Conservation (phyloP, 2,888 invertebrate genomes). For the Drosophila pullipes region DNA sequence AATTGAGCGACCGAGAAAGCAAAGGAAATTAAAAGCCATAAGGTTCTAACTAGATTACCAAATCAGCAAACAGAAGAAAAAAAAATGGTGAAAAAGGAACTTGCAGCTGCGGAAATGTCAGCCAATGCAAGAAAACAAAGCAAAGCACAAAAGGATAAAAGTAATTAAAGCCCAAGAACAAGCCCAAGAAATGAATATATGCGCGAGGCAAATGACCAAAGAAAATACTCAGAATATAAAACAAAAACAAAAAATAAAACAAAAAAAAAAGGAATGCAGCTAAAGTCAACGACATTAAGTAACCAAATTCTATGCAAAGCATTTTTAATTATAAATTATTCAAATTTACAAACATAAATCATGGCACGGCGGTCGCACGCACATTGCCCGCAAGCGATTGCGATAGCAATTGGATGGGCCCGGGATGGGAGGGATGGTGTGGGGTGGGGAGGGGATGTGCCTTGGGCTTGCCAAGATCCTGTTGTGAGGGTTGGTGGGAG, state of each 20-base stretch:
- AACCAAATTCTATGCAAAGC: slow-evolving; percentile 78
- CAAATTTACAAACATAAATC: slow-evolving; percentile 82
- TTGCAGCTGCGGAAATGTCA: slow-evolving; percentile 69
- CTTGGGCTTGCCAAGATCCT: slow-evolving; percentile 40
- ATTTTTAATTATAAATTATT: slow-evolving; percentile 83
- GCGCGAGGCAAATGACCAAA: slow-evolving; percentile 35
- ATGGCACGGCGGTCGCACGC: slow-evolving; percentile 69
- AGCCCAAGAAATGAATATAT: slow-evolving; percentile 32
- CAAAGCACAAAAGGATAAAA: slow-evolving; percentile 68
- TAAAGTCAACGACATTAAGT: slow-evolving; percentile 74
- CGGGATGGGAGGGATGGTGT: slow-evolving; percentile 1
- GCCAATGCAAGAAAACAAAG: slow-evolving; percentile 42
- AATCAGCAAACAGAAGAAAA: slow-evolving; percentile 44
- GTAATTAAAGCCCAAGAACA: slow-evolving; percentile 69
- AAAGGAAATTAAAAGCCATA: slow-evolving; percentile 81
- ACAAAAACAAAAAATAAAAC: slow-evolving; percentile 29
- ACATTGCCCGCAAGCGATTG: slow-evolving; percentile 52
- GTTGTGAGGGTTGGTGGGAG: slow-evolving; percentile 43
- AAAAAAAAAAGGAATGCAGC: slow-evolving; percentile 52
- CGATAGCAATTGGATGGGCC: slow-evolving; percentile 35
- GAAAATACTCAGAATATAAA: slow-evolving; percentile 26
- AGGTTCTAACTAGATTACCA: slow-evolving; percentile 71
- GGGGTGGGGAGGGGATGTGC: slow-evolving; percentile 13
- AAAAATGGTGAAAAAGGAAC: slow-evolving; percentile 22
- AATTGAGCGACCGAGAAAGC: slow-evolving; percentile 65